Percentiles rank a stretch among this genome's conserved stretches.
Conservation (phyloP, 1,140 invertebrate species). For the Camponotus pennsylvanicus region DNA sequence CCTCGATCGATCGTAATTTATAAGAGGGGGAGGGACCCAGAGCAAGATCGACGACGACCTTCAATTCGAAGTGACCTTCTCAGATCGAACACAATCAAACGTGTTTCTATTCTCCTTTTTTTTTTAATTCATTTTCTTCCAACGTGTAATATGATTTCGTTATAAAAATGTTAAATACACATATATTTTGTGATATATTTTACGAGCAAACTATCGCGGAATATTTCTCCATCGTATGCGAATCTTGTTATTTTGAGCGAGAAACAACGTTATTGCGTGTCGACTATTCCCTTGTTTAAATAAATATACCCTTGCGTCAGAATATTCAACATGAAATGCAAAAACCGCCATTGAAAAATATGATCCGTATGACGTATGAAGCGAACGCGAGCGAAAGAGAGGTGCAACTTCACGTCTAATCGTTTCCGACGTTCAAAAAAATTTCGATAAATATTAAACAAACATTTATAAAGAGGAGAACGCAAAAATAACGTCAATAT, state of each 20-base stretch:
- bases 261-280: background rate
- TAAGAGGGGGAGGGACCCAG: background rate
- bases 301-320: conserved; percentile 9
- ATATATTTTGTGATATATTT: background rate
- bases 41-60: background rate
- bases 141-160: background rate
- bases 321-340: background rate
- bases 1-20: conserved; percentile 33
- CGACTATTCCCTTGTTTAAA: conserved; percentile 7
- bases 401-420: background rate
- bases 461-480: background rate
- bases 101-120: too few relatives aligned
- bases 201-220: background rate
- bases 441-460: background rate
- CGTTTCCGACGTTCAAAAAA: background rate
- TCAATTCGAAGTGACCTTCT: background rate
- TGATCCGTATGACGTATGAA: background rate
- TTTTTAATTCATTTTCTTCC: background rate
- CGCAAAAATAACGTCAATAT: background rate
- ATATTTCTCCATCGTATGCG: background rate
- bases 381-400: background rate
- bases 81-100: background rate
- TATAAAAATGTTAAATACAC: background rate
- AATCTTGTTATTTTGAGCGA: background rate
- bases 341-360: conserved; percentile 3